phyloP scores from a whole-genome alignment of 2,113 vertebrate species.

The Lepisosteus osseus region DNA sequence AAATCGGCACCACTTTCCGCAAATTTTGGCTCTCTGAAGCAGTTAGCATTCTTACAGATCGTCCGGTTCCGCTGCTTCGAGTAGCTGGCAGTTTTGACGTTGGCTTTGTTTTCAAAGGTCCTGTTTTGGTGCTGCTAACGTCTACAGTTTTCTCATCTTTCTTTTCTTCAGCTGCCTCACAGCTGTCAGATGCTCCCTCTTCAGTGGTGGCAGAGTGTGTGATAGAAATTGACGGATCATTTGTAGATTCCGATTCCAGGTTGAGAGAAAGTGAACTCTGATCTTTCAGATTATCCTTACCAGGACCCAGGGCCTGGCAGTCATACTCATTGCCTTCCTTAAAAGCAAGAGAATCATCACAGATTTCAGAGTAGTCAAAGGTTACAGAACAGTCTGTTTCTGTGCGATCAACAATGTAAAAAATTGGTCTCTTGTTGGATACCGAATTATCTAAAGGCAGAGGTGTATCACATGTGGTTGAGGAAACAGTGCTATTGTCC shows the following conservation, averaged over 20 bases:
- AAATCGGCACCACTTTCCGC: conserved; percentile 88
- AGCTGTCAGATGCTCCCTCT: conserved; percentile 58
- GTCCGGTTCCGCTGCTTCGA: conserved; percentile 42
- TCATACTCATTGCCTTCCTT: conserved; percentile 43
- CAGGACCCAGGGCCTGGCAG: conserved; percentile 25
- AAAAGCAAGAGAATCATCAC: conserved; percentile 48
- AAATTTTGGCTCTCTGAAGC: conserved; percentile 78
- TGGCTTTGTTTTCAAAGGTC: conserved; percentile 47
- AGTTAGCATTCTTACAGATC: conserved; percentile 68
- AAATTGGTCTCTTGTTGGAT: conserved; percentile 62
- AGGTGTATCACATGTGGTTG: conserved; percentile 62
- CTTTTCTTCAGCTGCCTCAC: conserved; percentile 47
- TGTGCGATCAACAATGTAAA: conserved; percentile 67
- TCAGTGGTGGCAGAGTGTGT: conserved; percentile 47
- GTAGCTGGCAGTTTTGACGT: conserved; percentile 48
- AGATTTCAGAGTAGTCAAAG: conserved; percentile 77
- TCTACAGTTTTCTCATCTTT: conserved; percentile 27
- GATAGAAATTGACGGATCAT: conserved; percentile 35
- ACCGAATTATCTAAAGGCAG: conserved; percentile 63
- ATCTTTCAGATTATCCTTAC: conserved; percentile 36
- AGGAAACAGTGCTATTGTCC: conserved; percentile 54
- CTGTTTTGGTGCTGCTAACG: conserved; percentile 32
- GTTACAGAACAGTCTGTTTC: conserved; percentile 86
- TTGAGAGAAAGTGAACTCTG: conserved; percentile 61
- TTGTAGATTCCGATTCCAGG: conserved; percentile 43